Evolutionary conservation across 2,888 invertebrate species (phyloP), one percentile per base, ranked within the genome.

Genomic region (Trisateles emortualis): DNA sequence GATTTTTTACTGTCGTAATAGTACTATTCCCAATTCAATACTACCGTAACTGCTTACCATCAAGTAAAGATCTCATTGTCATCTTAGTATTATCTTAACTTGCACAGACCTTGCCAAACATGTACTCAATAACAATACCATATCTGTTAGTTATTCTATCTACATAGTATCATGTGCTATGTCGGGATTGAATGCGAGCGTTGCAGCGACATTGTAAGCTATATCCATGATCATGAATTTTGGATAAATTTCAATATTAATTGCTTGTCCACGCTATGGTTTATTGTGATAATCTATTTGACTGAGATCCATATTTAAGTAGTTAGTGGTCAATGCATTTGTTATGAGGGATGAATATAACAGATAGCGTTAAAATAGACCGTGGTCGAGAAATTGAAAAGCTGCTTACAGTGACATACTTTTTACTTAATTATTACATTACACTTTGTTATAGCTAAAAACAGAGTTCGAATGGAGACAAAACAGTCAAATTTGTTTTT

Each of bases 161-260:
- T 26, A 41, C 36, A 42, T 36, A 53, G 29, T 41, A 53, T 29
- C 36, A 52, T 41, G 5, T 30, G 38, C 40, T 44, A 40, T 24
- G 39, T 9, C 0, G 50, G 36, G 52, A 52, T 67, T 59, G 47
- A 51, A 67, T 59, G 59, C 50, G 43, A 67, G 47, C 36, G 10
- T 32, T 57, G 47, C 50, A 51, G 14, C 30, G 3, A 47, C 16
- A 33, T 50, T 47, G 44, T 33, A 32, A 35, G 14, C 24, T 43
- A 44, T 14, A 48, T 32, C 19, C 3, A 11, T 36, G 29, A 46
- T 6, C 38, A 33, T 29, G 30, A 30, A 29, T 6, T 42, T 9
- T 26, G 14, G 10, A 2, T 42, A 11, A 29, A 38, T 48, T 36
- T 26, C 16, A 24, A 24, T 46, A 61, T 53, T 57, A 65, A 51